phyloP scores from a whole-genome alignment of 2,113 vertebrate genomes.

The Pedetes capensis region DNA sequence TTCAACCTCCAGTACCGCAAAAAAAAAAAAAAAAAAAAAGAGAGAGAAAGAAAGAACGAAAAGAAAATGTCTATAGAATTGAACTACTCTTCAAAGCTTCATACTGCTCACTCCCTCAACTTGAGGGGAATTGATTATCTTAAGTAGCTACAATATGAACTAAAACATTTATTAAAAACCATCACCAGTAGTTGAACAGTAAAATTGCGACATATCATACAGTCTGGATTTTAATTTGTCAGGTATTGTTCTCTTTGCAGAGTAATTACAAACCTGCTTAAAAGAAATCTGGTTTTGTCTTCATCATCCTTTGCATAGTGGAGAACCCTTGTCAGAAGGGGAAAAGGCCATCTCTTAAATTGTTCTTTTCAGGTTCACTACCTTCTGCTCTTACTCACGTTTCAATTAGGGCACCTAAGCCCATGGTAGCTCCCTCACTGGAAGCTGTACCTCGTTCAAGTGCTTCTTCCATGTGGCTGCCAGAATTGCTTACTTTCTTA shows the following conservation, averaged over 20 bases:
- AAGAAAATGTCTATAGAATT: background rate
- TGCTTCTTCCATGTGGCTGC: background rate
- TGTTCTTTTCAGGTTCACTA: background rate
- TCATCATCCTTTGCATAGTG: slow-evolving; percentile 10
- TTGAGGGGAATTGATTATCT: background rate
- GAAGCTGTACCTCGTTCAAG: background rate
- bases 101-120: background rate
- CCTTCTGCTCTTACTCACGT: background rate
- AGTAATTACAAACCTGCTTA: background rate
- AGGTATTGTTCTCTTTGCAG: background rate
- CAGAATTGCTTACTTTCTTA: background rate
- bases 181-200: background rate
- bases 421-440: background rate
- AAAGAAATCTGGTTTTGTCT: background rate
- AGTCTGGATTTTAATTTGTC: background rate
- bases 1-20: too few relatives aligned
- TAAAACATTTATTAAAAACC: background rate
- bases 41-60: too few relatives aligned
- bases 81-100: background rate
- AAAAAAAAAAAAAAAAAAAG: too few relatives aligned
- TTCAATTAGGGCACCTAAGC: background rate
- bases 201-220: background rate
- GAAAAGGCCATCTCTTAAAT: background rate
- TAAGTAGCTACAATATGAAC: background rate
- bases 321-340: background rate